Percentiles rank a stretch among this genome's conserved stretches.
These are phyloP conservation scores for Eriosoma lanigerum DNA, from an alignment of 1,140 invertebrate genomes.

Conservation along the genomic window DNA sequence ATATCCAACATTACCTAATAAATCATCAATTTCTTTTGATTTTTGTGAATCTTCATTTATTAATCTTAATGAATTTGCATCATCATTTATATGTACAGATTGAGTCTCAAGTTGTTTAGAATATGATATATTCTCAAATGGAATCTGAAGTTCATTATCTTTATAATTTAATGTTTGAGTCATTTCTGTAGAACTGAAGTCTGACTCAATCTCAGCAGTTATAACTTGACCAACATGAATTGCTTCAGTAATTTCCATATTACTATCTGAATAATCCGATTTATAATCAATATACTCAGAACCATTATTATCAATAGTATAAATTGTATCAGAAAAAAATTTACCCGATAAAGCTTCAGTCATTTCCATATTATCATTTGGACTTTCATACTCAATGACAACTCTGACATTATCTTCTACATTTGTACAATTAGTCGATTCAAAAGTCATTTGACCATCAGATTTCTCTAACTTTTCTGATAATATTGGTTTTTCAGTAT, in stretches of 20 bases:
- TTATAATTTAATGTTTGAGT: slow-evolving; percentile 12
- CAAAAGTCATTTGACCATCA: slow-evolving; percentile 19
- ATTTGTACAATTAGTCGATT: slow-evolving; percentile 9
- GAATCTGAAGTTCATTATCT: background rate
- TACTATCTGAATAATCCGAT: slow-evolving; percentile 22
- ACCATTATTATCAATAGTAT: slow-evolving; percentile 42
- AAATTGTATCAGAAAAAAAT: slow-evolving; percentile 33
- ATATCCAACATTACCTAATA: background rate
- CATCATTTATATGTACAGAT: no score
- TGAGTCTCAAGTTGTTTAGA: no score
- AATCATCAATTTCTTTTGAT: no score
- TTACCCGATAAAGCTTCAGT: slow-evolving; percentile 35
- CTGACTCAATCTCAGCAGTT: background rate
- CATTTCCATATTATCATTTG: slow-evolving; percentile 49
- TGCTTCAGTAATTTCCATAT: slow-evolving; percentile 47
- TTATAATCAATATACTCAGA: background rate
- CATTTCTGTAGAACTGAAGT: background rate
- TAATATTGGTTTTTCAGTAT: slow-evolving; percentile 26
- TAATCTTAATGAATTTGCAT: no score
- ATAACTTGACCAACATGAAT: background rate
- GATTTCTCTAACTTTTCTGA: slow-evolving; percentile 20
- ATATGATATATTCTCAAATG: background rate
- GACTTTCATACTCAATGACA: slow-evolving; percentile 33
- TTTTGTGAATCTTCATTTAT: no score
- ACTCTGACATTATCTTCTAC: slow-evolving; percentile 8